Base-by-base conservation (phyloP, 1,140 invertebrate species). In the Trachymyrmex cornetzi region DNA sequence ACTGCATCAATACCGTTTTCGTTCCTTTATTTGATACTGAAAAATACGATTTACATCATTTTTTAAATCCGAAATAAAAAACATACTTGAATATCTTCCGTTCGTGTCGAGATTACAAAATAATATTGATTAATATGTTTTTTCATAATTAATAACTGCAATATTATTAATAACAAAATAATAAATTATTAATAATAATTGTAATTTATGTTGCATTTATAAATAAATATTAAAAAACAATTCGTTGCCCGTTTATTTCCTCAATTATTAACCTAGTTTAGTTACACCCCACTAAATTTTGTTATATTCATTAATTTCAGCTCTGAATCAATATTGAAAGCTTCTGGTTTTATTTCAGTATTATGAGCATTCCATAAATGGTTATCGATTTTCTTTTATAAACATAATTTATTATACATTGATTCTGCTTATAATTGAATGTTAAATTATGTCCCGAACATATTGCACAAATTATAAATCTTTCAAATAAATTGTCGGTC, bases 391-490 rank as follows among this genome's bases (percentile, higher is more conserved):
- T 61, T 61, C 69, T 75, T 74, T 74, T 55, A 30, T 22, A 24
- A 30, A 16, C 34, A 27, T 63, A 75, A 74, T 84, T 61, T 61
- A 74, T 38, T 34, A 30, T 50, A 44, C 38, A 59, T 63, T 19
- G 22, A 63, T 34, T 75, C 9, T 63, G 38, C n/a, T 75, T 61
- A 50, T 24, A 61, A 61, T 50, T 14, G 11, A 44, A 71, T 59
- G 7, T 75, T 75, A 50, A 75, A 61, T 44, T 57, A 19, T 12
- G 57, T 22, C 14, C 0, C n/a, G n/a, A 34, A 24, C 6, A 50
- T 75, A 84, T 74, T 84, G 16, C 30, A 61, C 57, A 74, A 48
- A 84, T 71, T 57, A 81, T 59, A 72, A 82, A 72, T 63, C 38
- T 61, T 38, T 81, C 2, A 74, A 50, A 84, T 75, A 12, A 74